Evolutionary conservation across 2,888 invertebrate genomes (phyloP), one percentile per base, ranked within the genome.

Genomic region (Diarsia rubi): DNA sequence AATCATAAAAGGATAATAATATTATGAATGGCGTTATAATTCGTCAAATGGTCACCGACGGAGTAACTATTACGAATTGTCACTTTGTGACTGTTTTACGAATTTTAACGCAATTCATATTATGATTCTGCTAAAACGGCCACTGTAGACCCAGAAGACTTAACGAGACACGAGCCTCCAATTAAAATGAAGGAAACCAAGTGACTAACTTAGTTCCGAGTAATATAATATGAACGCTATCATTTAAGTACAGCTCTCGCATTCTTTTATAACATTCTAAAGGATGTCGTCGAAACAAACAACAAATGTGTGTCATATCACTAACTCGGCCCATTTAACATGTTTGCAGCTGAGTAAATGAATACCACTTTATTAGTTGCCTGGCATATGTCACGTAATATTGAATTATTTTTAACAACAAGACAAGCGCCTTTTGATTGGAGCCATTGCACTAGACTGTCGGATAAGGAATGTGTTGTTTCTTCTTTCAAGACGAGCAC

Each of bases 321-420:
- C 72, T 80, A 72, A 74, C 72, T 82, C 57, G 78, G 74, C 87
- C 86, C 86, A 88, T 81, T 80, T 86, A 81, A 69, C 69, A 44
- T 75, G 69, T 75, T 77, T 69, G 84, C 86, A 85, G 79, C 83
- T 85, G 88, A 69, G 78, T 84, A 74, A 76, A 86, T 72, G 45
- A 72, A 79, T 86, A 81, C 60, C 16, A 68, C 52, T 69, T 73
- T 76, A 75, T 78, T 82, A 69, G 64, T 73, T 75, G 62, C 67
- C 69, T 81, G 68, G 57, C 60, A 37, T 67, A 65, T 74, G 72
- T 74, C 78, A 82, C 75, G 74, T 79, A 79, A 73, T 5, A 63
- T 19, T 73, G 57, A 57, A 67, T 70, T 63, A 59, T 60, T 64
- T 73, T 71, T 63, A 52, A n/a, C 49, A 73, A 59, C 44, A 45